phyloP scores from a whole-genome alignment of 2,797 vertebrate genomes.

The Acanthornis magna region DNA sequence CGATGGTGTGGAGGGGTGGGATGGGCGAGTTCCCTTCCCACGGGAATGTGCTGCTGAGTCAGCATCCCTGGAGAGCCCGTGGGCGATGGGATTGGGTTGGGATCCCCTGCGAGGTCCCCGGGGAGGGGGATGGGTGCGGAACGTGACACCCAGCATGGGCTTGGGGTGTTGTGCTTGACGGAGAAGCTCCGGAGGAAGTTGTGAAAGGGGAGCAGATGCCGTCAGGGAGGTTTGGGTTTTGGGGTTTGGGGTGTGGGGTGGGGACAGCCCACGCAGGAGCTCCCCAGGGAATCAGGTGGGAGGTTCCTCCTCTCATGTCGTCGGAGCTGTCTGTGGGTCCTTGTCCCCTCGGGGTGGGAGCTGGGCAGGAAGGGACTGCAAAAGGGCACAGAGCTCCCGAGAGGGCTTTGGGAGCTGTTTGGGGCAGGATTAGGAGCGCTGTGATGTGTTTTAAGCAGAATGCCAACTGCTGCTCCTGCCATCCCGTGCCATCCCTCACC shows the following conservation, averaged over 20 bases:
- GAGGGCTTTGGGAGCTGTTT: background rate
- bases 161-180: rapidly evolving
- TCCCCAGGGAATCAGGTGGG: rapidly evolving
- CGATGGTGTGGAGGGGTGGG: rapidly evolving
- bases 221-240: rapidly evolving
- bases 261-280: background rate
- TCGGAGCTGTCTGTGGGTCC: rapidly evolving
- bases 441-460: rapidly evolving
- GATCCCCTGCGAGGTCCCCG: rapidly evolving
- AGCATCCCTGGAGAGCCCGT: background rate
- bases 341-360: background rate
- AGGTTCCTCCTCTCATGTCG: rapidly evolving
- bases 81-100: rapidly evolving
- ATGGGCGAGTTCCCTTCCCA: background rate
- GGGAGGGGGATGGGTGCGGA: background rate
- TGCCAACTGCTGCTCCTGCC: background rate
- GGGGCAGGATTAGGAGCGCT: background rate
- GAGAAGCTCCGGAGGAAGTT: background rate
- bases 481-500: background rate
- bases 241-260: rapidly evolving
- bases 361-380: background rate
- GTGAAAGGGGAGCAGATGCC: background rate
- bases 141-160: background rate
- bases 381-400: background rate
- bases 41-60: background rate